Evolutionary conservation across 1,140 invertebrate species (phyloP).

Genomic region (Penaeus chinensis): DNA sequence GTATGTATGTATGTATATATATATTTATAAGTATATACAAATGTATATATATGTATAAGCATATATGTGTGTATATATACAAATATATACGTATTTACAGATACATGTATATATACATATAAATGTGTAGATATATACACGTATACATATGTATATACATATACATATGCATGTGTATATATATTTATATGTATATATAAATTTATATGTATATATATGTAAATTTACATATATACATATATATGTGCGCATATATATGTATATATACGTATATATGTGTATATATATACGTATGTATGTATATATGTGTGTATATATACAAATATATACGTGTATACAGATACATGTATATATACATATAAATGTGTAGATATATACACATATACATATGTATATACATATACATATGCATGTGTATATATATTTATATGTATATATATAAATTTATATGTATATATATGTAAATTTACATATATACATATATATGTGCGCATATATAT

Average conservation of each 20-base stretch:
- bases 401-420: background rate
- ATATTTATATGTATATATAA: background rate
- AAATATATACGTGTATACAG: background rate
- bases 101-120: slow-evolving; percentile 15
- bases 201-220: no score
- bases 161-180: background rate
- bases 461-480: slow-evolving; percentile 4
- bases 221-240: no score
- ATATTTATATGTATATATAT: background rate
- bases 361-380: background rate
- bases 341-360: background rate
- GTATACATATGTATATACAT: background rate
- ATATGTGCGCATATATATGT: no score
- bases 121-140: background rate
- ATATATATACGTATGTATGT: no score
- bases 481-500: slow-evolving; percentile 3
- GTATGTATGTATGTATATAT: background rate
- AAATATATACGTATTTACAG: background rate
- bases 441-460: background rate
- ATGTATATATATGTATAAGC: background rate
- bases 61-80: background rate
- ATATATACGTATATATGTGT: no score
- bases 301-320: no score
- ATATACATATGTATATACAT: background rate
- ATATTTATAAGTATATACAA: background rate